phyloP scores from a whole-genome alignment of 1,140 invertebrate species.

The Scaptomyza montana region DNA sequence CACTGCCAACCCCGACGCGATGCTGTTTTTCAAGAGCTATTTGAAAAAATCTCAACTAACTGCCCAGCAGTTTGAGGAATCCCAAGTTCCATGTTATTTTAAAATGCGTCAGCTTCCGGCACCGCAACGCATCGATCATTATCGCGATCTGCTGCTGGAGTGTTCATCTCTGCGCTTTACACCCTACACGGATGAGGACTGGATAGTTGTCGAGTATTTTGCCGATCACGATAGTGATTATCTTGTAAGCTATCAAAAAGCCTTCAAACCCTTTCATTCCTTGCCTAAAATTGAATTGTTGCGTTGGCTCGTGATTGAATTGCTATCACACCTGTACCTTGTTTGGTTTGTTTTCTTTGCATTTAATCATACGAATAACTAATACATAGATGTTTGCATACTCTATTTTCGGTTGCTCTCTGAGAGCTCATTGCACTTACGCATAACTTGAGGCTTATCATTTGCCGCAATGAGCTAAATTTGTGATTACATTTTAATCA shows the following conservation, averaged over 20 bases:
- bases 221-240: constrained; percentile 76
- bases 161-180: constrained; percentile 60
- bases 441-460: constrained; percentile 39
- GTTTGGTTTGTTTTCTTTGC: background rate
- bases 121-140: constrained; percentile 56
- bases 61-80: constrained; percentile 67
- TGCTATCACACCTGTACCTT: background rate
- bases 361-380: background rate
- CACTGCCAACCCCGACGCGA: constrained; percentile 8
- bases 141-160: constrained; percentile 61
- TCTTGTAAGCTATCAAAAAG: constrained; percentile 58
- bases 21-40: constrained; percentile 81
- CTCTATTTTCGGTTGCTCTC: background rate
- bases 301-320: background rate
- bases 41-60: constrained; percentile 74
- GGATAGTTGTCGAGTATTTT: constrained; percentile 80
- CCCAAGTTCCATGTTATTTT: constrained; percentile 71
- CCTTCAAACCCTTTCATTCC: background rate
- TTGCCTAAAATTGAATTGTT: background rate
- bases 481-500: constrained; percentile 42
- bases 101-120: constrained; percentile 74
- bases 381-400: background rate
- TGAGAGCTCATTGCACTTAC: constrained; percentile 5
- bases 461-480: constrained; percentile 49
- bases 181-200: constrained; percentile 71